Percentiles rank a stretch among this genome's conserved stretches.
phyloP scores from a whole-genome alignment of 1,140 invertebrate genomes.

The Papilio helenus region DNA sequence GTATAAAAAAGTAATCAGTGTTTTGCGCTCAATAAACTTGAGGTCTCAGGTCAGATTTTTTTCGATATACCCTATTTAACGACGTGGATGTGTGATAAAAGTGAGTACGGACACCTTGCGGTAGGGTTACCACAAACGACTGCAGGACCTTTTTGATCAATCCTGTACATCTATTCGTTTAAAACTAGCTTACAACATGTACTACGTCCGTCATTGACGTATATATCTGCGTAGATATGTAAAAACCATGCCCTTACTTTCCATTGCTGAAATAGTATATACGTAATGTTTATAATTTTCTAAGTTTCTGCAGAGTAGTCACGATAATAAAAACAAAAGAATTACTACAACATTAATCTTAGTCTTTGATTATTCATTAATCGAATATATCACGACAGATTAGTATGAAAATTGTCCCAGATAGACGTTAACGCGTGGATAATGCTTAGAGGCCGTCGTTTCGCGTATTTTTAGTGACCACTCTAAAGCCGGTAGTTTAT shows the following conservation, averaged over 20 bases:
- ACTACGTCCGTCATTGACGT: too few relatives aligned
- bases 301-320: too few relatives aligned
- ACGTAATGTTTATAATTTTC: too few relatives aligned
- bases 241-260: too few relatives aligned
- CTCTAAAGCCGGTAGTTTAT: slow-evolving; percentile 43
- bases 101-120: background rate
- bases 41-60: slow-evolving; percentile 30
- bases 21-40: slow-evolving; percentile 13
- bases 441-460: slow-evolving; percentile 13
- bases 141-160: background rate
- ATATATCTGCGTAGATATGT: too few relatives aligned
- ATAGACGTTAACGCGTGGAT: background rate
- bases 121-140: slow-evolving; percentile 23
- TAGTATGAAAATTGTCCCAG: background rate
- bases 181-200: too few relatives aligned
- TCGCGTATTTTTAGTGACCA: slow-evolving; percentile 46
- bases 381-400: background rate
- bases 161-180: background rate
- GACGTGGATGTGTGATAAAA: slow-evolving; percentile 11
- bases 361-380: background rate
- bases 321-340: too few relatives aligned
- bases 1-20: background rate
- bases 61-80: background rate
- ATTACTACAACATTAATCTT: too few relatives aligned
- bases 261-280: too few relatives aligned